phyloP scores from a whole-genome alignment of 1,140 invertebrate species.

The Apis florea region DNA sequence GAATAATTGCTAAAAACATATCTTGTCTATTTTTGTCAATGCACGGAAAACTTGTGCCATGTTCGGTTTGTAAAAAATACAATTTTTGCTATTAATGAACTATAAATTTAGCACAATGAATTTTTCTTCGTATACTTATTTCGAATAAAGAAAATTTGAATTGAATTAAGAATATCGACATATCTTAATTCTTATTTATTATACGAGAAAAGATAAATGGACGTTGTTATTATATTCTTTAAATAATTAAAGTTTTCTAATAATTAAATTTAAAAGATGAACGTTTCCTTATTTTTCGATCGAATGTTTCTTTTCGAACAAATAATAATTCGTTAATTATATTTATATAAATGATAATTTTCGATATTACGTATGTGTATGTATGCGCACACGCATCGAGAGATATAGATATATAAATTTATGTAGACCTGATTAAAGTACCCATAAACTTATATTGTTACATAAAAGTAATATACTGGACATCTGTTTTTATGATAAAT shows the following conservation, averaged over 20 bases:
- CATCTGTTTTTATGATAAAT: conserved; percentile 14
- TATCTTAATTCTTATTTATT: conserved; percentile 39
- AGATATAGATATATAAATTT: conserved; percentile 5
- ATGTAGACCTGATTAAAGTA: conserved; percentile 37
- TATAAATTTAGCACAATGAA: conserved; percentile 22
- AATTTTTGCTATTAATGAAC: neutral
- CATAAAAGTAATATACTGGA: conserved; percentile 22
- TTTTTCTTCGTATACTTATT: neutral
- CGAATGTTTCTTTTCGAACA: neutral
- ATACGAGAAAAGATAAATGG: conserved; percentile 28
- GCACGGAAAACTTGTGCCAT: neutral
- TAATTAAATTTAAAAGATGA: conserved; percentile 8
- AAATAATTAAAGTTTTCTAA: neutral
- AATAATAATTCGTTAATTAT: conserved; percentile 14
- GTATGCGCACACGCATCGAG: conserved; percentile 3
- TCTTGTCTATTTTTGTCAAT: neutral
- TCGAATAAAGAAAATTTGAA: conserved; percentile 7
- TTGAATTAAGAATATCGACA: conserved; percentile 3
- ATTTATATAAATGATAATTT: conserved; percentile 35
- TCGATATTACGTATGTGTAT: conserved; percentile 9
- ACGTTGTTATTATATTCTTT: conserved; percentile 1
- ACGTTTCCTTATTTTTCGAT: neutral
- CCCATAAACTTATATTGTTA: conserved; percentile 35
- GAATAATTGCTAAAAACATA: neutral
- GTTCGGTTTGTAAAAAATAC: conserved; percentile 9